Percentiles rank a stretch among this genome's conserved stretches.
These are phyloP conservation scores for Ceratoteleas bidentatus DNA, from an alignment of 1,140 invertebrate genomes.

Conservation along the genomic window DNA sequence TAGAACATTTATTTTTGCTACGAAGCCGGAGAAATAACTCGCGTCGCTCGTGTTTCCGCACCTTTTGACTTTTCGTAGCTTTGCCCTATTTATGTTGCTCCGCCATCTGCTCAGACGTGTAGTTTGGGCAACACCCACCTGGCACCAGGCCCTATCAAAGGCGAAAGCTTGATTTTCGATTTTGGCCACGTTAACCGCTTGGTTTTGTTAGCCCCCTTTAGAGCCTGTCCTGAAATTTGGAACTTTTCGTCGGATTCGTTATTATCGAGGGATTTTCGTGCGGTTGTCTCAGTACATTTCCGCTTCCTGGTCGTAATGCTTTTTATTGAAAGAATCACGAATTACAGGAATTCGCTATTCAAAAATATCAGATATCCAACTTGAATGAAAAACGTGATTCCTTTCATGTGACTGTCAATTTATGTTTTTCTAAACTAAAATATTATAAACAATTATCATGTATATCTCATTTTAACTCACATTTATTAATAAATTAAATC, in stretches of 20 bases:
- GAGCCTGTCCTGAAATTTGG: conserved; percentile 31
- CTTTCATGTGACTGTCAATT: too few species aligned
- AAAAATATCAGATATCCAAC: too few species aligned
- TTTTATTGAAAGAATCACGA: conserved; percentile 38
- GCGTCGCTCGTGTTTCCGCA: conserved; percentile 5
- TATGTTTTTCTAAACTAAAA: too few species aligned
- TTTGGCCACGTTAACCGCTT: conserved; percentile 69
- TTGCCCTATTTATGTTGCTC: conserved; percentile 27
- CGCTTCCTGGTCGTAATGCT: conserved; percentile 8
- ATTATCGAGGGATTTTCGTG: conserved; percentile 50
- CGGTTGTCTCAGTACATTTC: conserved; percentile 18
- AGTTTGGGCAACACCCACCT: conserved; percentile 30
- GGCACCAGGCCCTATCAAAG: conserved; percentile 24
- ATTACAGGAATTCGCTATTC: too few species aligned
- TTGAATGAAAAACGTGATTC: too few species aligned
- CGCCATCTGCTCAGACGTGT: conserved; percentile 21
- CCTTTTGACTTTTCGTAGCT: conserved; percentile 28
- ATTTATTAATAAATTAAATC: too few species aligned
- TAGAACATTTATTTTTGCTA: background rate
- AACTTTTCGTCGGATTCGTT: conserved; percentile 48
- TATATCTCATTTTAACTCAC: too few species aligned
- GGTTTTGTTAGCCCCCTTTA: conserved; percentile 59
- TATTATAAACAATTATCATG: too few species aligned
- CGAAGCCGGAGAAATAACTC: background rate
- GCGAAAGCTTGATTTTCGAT: conserved; percentile 64